Evolutionary conservation across 2,797 vertebrate genomes (phyloP).

Genomic region (Hylomyscus alleni): DNA sequence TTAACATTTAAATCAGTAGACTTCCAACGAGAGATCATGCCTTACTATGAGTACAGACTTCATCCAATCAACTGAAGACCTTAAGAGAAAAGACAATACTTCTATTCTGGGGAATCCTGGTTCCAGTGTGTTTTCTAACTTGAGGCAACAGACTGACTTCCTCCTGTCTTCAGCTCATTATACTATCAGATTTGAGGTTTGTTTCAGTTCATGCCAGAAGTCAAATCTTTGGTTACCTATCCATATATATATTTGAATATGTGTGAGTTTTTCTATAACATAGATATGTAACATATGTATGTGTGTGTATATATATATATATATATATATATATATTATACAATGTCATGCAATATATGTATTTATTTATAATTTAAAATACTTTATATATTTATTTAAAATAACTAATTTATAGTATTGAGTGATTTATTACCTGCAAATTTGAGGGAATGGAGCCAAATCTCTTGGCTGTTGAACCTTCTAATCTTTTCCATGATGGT

Average conservation of each 20-base stretch:
- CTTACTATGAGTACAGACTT: not conserved
- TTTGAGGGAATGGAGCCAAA: not conserved
- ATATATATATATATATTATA: accelerated
- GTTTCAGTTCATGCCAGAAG: not conserved
- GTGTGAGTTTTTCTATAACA: not conserved
- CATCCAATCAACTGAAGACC: not conserved
- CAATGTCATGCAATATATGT: not conserved
- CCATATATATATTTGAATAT: not conserved
- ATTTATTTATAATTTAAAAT: not conserved
- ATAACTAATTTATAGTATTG: not conserved
- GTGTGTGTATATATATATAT: too few relatives aligned
- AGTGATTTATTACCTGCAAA: not conserved
- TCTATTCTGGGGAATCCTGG: not conserved
- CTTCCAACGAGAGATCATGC: not conserved
- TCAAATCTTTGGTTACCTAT: not conserved
- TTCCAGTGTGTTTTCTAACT: not conserved
- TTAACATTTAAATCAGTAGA: conserved; percentile 9
- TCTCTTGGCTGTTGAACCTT: not conserved
- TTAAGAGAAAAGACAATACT: not conserved
- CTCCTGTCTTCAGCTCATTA: not conserved
- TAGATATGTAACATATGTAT: not conserved
- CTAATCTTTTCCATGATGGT: not conserved
- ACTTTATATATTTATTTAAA: not conserved
- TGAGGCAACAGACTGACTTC: not conserved
- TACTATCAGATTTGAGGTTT: not conserved